phyloP scores from a whole-genome alignment of 2,113 vertebrate genomes.

The Thoracochromis brauschi region DNA sequence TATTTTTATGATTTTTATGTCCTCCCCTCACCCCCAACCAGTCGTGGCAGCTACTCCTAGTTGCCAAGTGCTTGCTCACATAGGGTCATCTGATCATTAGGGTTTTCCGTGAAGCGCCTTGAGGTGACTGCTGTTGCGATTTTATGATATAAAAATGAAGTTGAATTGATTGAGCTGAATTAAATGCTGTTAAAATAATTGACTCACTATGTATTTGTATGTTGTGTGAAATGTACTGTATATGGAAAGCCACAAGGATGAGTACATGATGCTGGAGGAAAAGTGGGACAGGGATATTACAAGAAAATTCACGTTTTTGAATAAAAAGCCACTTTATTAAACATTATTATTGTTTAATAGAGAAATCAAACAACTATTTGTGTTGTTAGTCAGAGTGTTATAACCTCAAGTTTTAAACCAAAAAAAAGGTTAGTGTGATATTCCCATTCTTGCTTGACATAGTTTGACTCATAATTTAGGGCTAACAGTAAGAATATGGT shows the following conservation, averaged over 20 bases:
- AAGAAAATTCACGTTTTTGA: background rate
- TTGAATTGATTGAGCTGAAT: background rate
- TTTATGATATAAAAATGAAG: background rate
- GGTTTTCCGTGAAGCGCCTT: background rate
- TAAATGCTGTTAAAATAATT: background rate
- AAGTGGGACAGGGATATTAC: background rate
- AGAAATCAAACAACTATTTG: background rate
- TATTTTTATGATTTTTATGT: background rate
- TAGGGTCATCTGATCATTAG: background rate
- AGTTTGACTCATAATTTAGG: background rate
- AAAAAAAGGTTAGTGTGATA: background rate
- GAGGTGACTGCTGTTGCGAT: background rate
- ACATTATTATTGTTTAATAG: background rate
- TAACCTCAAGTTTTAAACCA: background rate
- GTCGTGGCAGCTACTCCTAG: background rate
- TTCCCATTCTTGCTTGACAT: background rate
- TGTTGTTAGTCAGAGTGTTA: background rate
- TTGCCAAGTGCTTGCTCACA: background rate
- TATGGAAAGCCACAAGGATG: background rate
- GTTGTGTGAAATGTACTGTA: background rate
- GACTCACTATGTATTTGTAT: background rate
- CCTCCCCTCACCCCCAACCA: background rate
- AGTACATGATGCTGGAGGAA: background rate
- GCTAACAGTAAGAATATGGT: background rate
- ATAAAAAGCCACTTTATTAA: background rate